Percentiles rank a stretch among this genome's conserved stretches.
phyloP scores from a whole-genome alignment of 2,888 invertebrate species.

The Theretra japonica region DNA sequence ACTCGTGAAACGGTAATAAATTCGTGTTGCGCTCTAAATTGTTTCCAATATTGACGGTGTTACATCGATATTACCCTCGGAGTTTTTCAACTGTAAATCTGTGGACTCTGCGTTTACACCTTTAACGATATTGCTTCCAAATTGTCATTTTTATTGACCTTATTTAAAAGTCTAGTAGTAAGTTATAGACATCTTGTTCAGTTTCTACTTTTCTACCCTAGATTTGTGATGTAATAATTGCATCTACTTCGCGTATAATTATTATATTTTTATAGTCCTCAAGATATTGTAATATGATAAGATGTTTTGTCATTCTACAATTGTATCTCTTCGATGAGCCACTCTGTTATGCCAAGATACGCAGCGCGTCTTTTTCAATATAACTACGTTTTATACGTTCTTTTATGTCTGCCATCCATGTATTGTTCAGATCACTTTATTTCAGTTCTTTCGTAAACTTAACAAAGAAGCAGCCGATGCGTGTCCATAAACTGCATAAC shows the following conservation, averaged over 20 bases:
- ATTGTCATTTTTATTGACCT: too few relatives aligned
- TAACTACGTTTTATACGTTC: not conserved
- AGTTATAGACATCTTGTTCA: too few relatives aligned
- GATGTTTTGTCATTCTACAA: not conserved
- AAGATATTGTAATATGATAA: not conserved
- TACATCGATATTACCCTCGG: not conserved
- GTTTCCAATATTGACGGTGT: constrained; percentile 21
- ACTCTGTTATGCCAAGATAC: not conserved
- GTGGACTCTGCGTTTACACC: too few relatives aligned
- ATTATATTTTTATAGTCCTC: not conserved
- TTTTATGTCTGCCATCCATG: not conserved
- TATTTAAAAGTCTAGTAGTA: too few relatives aligned
- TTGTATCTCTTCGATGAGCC: not conserved
- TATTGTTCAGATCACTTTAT: constrained; percentile 28
- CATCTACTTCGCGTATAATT: not conserved
- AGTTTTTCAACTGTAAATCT: not conserved
- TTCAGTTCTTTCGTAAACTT: constrained; percentile 31
- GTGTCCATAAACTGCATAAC: constrained; percentile 23
- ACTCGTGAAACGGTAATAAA: constrained; percentile 25
- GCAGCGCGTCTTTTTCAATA: not conserved
- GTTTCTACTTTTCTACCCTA: too few relatives aligned
- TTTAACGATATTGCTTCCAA: too few relatives aligned
- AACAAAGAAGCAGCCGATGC: constrained; percentile 27
- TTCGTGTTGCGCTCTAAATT: constrained; percentile 22
- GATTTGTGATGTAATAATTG: too few relatives aligned